phyloP scores from a whole-genome alignment of 2,113 vertebrate species.

The Platysteira castanea region DNA sequence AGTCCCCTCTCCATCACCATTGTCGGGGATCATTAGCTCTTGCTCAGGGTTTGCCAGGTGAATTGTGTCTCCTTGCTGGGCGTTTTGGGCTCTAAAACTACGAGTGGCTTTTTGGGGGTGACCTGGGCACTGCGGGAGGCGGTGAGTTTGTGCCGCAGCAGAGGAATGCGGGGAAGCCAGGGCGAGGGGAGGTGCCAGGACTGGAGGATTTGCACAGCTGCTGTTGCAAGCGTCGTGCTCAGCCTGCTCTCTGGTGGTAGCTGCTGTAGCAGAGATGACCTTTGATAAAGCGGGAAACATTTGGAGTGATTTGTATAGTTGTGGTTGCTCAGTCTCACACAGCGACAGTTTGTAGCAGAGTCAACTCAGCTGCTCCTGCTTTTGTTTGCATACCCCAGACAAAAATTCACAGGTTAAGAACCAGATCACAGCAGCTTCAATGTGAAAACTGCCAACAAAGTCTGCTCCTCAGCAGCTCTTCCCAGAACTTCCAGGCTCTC shows the following conservation, averaged over 20 bases:
- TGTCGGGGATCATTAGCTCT: neutral
- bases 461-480: neutral
- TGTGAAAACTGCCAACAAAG: neutral
- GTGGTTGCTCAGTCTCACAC: neutral
- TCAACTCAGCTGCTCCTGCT: neutral
- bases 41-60: neutral
- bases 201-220: constrained; percentile 7
- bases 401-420: neutral
- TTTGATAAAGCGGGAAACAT: constrained; percentile 5
- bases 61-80: neutral
- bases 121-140: rapidly evolving
- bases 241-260: constrained; percentile 65
- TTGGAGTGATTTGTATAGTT: neutral
- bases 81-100: neutral
- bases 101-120: neutral
- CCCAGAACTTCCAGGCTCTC: neutral
- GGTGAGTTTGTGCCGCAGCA: neutral
- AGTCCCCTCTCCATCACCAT: neutral
- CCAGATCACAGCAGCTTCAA: neutral
- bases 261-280: constrained; percentile 19
- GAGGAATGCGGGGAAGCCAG: neutral
- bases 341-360: neutral
- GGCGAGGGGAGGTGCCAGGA: constrained; percentile 19
- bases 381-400: neutral
- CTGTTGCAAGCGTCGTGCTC: neutral